Evolutionary conservation across 2,888 invertebrate genomes (phyloP).

Genomic region (Synanthedon vespiformis): DNA sequence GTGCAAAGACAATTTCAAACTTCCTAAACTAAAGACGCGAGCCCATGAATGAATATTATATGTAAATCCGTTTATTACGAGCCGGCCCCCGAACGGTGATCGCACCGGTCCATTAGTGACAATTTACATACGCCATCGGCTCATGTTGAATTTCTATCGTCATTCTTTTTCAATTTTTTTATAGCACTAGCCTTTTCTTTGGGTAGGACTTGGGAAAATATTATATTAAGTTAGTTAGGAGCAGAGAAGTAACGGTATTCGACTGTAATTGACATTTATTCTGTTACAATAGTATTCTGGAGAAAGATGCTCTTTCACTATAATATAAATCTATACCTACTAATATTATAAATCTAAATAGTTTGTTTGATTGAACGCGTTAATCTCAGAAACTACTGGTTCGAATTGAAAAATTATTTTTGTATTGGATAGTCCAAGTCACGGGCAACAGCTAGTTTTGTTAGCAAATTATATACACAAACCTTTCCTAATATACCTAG

Average conservation of each 20-base stretch:
- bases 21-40: not conserved
- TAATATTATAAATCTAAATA: too few relatives aligned
- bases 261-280: not conserved
- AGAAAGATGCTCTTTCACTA: too few relatives aligned
- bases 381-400: too few relatives aligned
- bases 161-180: slow-evolving; percentile 11
- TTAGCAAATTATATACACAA: too few relatives aligned
- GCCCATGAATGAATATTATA: slow-evolving; percentile 38
- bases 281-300: too few relatives aligned
- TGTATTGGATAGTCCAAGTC: too few relatives aligned
- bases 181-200: not conserved
- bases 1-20: not conserved
- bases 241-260: not conserved
- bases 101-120: slow-evolving; percentile 35
- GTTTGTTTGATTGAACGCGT: too few relatives aligned
- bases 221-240: not conserved
- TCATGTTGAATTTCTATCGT: slow-evolving; percentile 44
- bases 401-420: too few relatives aligned
- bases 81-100: slow-evolving; percentile 27
- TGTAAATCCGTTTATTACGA: slow-evolving; percentile 33
- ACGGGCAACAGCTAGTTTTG: too few relatives aligned
- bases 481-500: too few relatives aligned
- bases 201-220: not conserved
- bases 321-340: too few relatives aligned
- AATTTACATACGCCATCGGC: slow-evolving; percentile 41